A percentile compares a stretch with the other conserved stretches of the same genome.
Conservation (phyloP, 2,113 vertebrate species). For the Pseudopipra pipra region DNA sequence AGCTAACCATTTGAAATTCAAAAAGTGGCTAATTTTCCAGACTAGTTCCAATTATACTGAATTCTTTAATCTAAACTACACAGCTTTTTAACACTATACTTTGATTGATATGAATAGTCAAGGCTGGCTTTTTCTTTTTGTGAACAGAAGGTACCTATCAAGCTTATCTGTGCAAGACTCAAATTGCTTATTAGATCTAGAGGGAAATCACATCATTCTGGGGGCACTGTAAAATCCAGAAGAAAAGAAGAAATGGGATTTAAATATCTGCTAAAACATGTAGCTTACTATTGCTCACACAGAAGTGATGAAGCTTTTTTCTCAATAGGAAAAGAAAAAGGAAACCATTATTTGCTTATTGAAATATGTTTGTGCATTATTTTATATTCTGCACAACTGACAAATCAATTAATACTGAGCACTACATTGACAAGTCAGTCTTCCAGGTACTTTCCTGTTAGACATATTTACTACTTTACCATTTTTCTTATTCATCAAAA, state of each 20-base stretch:
- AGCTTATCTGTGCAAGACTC: background rate
- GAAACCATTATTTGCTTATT: background rate
- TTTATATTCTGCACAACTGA: background rate
- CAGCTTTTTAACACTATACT: background rate
- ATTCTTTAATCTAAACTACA: slow-evolving; percentile 12
- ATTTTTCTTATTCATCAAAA: background rate
- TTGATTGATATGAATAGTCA: background rate
- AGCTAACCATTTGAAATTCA: slow-evolving; percentile 27
- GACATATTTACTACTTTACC: background rate
- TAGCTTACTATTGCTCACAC: background rate
- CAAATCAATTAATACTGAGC: background rate
- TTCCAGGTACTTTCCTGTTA: background rate
- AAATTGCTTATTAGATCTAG: background rate
- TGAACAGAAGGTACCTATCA: background rate
- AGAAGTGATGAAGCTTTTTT: background rate
- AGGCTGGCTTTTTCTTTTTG: background rate
- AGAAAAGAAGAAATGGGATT: background rate
- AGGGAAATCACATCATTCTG: slow-evolving; percentile 20
- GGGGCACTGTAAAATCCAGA: background rate
- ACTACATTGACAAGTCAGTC: background rate
- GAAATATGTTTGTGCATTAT: background rate
- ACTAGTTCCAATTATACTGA: slow-evolving; percentile 14
- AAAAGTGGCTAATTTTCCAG: slow-evolving; percentile 36
- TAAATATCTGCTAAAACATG: background rate
- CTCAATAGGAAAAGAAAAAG: background rate